A percentile compares a stretch with the other conserved stretches of the same genome.
Conservation (phyloP, 2,113 vertebrate genomes). For the Pelobates fuscus region DNA sequence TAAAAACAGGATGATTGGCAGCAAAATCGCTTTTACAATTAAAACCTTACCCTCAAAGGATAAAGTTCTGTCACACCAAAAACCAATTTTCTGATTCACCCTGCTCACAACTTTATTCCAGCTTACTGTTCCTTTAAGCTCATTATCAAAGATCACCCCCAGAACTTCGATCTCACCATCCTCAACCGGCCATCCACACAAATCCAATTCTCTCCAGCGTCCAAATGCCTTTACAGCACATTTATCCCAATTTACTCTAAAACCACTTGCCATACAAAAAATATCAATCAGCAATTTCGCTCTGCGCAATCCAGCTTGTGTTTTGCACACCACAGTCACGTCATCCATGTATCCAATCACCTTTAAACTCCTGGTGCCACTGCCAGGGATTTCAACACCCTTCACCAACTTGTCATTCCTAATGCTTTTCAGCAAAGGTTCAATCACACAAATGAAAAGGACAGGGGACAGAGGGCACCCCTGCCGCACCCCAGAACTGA, state of each 20-base stretch:
- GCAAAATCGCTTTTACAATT: not conserved
- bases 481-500: not conserved
- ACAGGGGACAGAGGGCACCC: too few species aligned
- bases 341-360: slow-evolving; percentile 36
- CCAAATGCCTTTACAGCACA: too few species aligned
- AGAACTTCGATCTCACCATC: not conserved
- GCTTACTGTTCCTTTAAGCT: not conserved
- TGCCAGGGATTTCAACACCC: not conserved
- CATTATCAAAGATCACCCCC: not conserved
- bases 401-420: not conserved
- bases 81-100: too few species aligned
- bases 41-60: too few species aligned
- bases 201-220: too few species aligned
- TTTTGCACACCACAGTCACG: not conserved
- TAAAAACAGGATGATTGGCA: not conserved
- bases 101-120: not conserved
- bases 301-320: not conserved
- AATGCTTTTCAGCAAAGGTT: not conserved
- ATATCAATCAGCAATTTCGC: not conserved
- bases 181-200: not conserved
- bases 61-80: too few species aligned
- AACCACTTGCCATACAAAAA: not conserved
- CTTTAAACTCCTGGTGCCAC: too few species aligned
- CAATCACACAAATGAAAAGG: too few species aligned
- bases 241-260: too few species aligned